These are phyloP conservation scores for Macrophya annulata DNA, from an alignment of 2,888 invertebrate genomes.

Conservation along the genomic window DNA sequence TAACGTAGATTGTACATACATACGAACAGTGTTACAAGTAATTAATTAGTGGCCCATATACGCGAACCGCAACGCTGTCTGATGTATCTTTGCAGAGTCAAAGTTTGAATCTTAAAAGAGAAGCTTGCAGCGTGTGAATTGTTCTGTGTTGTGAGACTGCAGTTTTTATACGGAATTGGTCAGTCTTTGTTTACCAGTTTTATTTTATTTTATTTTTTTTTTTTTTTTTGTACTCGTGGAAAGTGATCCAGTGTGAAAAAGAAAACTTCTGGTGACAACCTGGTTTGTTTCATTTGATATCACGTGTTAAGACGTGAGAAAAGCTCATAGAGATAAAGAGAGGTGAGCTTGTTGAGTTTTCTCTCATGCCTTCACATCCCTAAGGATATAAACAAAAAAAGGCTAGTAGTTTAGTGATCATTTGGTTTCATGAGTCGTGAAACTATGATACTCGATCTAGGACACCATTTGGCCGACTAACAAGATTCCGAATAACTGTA, in stretches of 20 bases:
- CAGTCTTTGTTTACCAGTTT: not conserved
- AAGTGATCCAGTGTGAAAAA: constrained; percentile 17
- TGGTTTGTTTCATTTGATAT: not conserved
- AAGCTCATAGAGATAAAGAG: not conserved
- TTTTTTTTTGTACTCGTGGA: not conserved
- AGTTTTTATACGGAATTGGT: not conserved
- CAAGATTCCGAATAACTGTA: constrained; percentile 47
- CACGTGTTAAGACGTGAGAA: not conserved
- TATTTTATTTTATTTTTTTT: too few species aligned
- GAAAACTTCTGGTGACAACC: constrained; percentile 13
- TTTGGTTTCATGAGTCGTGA: constrained; percentile 12
- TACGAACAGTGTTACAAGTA: constrained; percentile 53
- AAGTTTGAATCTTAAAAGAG: constrained; percentile 1
- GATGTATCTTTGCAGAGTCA: not conserved
- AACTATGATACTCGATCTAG: constrained; percentile 26
- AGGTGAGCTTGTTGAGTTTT: not conserved
- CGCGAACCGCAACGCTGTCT: constrained; percentile 32
- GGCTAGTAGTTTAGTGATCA: not conserved
- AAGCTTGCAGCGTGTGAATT: constrained; percentile 17
- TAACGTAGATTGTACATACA: not conserved
- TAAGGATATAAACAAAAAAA: not conserved
- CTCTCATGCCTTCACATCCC: not conserved
- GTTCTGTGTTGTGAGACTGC: constrained; percentile 13
- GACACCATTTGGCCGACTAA: constrained; percentile 41
- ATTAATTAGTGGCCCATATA: constrained; percentile 58